A percentile compares a stretch with the other conserved stretches of the same genome.
Evolutionary conservation across 2,888 invertebrate species (phyloP).

Genomic region (Platerodrilus igneus): DNA sequence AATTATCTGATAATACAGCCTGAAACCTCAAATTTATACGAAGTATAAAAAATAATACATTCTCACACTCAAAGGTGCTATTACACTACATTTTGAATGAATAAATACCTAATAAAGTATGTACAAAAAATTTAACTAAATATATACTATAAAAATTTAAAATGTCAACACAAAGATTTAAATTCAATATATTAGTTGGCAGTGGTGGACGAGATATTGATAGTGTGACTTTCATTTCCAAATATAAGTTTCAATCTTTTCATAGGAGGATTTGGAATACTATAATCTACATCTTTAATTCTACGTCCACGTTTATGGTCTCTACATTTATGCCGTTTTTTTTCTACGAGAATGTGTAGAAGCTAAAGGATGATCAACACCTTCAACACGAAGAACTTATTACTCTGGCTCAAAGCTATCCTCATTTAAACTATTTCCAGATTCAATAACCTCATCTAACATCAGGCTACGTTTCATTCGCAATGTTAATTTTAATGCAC

Average conservation of each 20-base stretch:
- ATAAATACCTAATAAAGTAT: no score
- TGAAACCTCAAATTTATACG: no score
- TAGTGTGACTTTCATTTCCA: constrained; percentile 84
- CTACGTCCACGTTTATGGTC: constrained; percentile 45
- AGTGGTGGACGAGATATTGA: constrained; percentile 77
- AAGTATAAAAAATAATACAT: no score
- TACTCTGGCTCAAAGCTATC: constrained; percentile 71
- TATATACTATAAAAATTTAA: no score
- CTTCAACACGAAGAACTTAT: constrained; percentile 78
- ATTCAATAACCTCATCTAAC: constrained; percentile 78
- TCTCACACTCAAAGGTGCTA: no score
- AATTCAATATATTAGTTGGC: no score
- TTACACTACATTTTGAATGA: no score
- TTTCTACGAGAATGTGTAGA: constrained; percentile 56
- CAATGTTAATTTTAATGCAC: constrained; percentile 70
- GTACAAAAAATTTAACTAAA: no score
- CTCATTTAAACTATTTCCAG: constrained; percentile 65
- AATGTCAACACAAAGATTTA: no score
- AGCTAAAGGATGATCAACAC: constrained; percentile 59
- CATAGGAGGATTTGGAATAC: constrained; percentile 65
- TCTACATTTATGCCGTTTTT: constrained; percentile 59
- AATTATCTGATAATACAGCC: no score
- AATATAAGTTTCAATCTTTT: constrained; percentile 83
- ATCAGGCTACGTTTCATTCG: constrained; percentile 85
- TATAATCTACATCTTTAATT: constrained; percentile 45